Conservation (phyloP, 2,888 invertebrate species). For the Philereme vetulata region DNA sequence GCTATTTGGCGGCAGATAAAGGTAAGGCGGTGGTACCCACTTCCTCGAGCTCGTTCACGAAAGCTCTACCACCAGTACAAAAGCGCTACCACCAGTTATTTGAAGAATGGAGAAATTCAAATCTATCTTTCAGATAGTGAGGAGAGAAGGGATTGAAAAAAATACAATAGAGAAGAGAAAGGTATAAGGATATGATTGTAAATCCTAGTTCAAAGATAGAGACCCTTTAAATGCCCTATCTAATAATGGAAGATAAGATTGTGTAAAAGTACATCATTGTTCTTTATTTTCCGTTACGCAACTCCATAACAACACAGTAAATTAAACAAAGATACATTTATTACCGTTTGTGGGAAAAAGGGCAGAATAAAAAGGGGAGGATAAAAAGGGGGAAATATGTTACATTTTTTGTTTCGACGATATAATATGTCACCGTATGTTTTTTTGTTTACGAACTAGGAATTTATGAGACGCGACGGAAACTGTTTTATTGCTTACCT, state of each 20-base stretch:
- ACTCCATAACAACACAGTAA: conserved; percentile 36
- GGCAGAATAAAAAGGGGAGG: conserved; percentile 14
- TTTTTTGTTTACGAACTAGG: conserved; percentile 24
- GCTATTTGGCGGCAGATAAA: no score
- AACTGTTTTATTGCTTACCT: conserved; percentile 11
- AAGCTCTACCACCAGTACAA: no score
- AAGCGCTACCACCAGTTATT: no score
- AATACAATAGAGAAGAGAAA: no score
- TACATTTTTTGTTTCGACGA: conserved; percentile 15
- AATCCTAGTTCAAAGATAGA: no score
- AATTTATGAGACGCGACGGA: conserved; percentile 21
- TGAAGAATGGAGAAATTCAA: no score
- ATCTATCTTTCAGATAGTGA: no score
- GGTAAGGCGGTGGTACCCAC: no score
- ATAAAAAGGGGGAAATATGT: conserved; percentile 14
- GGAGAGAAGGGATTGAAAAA: no score
- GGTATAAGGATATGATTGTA: no score
- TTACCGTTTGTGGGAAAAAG: conserved; percentile 35
- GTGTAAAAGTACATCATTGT: conserved; percentile 4
- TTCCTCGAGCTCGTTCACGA: no score
- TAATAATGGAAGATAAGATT: conserved; percentile 2
- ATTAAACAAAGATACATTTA: conserved; percentile 40
- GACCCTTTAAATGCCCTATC: background rate
- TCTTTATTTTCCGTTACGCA: conserved; percentile 22
- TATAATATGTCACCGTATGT: conserved; percentile 22